Base-by-base conservation (phyloP, 2,113 vertebrate genomes). In the Nansenia antarctica region DNA sequence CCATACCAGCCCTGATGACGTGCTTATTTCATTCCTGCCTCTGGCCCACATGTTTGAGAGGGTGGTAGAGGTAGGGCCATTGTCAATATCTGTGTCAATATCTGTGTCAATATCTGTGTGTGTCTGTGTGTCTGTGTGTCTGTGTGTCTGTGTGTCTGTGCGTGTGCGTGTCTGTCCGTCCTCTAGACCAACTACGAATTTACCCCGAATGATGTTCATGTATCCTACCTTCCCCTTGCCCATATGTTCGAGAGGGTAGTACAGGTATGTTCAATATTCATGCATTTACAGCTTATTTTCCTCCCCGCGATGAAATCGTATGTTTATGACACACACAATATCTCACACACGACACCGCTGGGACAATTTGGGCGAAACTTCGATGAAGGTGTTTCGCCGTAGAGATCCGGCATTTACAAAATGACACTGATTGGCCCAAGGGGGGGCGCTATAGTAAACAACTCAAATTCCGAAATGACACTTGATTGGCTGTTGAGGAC, bases 1-100 rank as follows among this genome's bases (percentile, higher is more conserved):
- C 72, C 62, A 24, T 9, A 78, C 91, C 81, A 83, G 11, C 65
- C 0, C 65, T 79, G 94, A 94, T 64, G 95, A 98, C n/a, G 87
- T 86, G 70, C 79, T 97, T 86, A 90, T 98, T 70, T 99, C 97
- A 81, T 99, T 96, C 89, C 95, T 99, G 78, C 96, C 97, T 47
- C 91, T 99, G 77, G 96, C 97, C 72, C 98, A 99, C 85, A 98
- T 99, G 98, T 96, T 99, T 92, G 98, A 99, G 83, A 94, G 92
- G 81, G 63, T 98, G 20, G 95, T 99, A 24, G 93, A 96, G 96
- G 97, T 99, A n/a, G n/a, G n/a, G n/a, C n/a, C n/a, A n/a, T n/a
- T n/a, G n/a, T n/a, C n/a, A n/a, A n/a, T n/a, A 95, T 86, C 94
- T 87, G 66, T n/a, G 65, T 31, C 4, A 5, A 7, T 14, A 22